Conservation (phyloP, 2,113 vertebrate species). For the rat (Rattus norvegicus) region GRCr8 NC_086024.1:39517001-39517500, state of each 20-base stretch:
- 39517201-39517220: not conserved
- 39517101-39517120: not conserved
- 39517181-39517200: too few species aligned
- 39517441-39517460: not conserved
- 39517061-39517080: too few species aligned
- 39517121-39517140: not conserved
- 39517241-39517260: not conserved
- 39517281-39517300: not conserved
- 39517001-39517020: not conserved
- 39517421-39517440: too few species aligned
- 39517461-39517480: not conserved
- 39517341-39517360: not conserved
- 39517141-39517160: not conserved
- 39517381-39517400: not conserved
- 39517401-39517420: fast-evolving
- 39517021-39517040: not conserved
- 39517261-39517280: not conserved
- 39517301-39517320: not conserved
- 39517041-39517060: not conserved
- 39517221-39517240: not conserved
- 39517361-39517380: not conserved
- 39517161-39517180: not conserved
- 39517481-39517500: not conserved
- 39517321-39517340: not conserved
- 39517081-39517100: not conserved